Evolutionary conservation across 1,140 invertebrate species (phyloP), one percentile per base, ranked within the genome.

Genomic region (Calephelis nemesis): DNA sequence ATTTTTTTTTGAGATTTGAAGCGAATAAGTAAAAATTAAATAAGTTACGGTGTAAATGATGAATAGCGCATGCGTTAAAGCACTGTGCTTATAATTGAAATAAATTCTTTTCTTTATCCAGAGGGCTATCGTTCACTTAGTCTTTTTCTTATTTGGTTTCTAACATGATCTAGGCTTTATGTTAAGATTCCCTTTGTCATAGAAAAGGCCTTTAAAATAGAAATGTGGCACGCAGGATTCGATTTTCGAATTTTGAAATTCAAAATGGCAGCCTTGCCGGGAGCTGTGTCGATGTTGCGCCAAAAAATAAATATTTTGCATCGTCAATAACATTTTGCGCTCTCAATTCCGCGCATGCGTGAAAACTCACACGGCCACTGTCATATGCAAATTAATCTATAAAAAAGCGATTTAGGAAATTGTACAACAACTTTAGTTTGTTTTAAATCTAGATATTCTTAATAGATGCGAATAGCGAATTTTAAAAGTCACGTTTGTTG

Each of bases 311-410:
- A 89, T 85, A 91, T 88, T 88, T 85, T 88, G 86, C 86, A 90
- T 89, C 84, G 84, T 89, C 87, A 88, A 90, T 90, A 88, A 84
- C 80, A 87, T 87, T 83, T 81, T 70, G 70, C 70, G 77, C 77
- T 76, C 65, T 78, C 69, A 62, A 60, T 48, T 60, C 39, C 69
- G 75, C 86, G 87, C 88, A 90, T 90, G 88, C 88, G 87, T 63
- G 74, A 63, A 60, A 69, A 64, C 39, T 64, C 63, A 62, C 78
- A 77, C 73, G 67, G 58, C 74, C 74, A 70, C 84, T 85, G 87
- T 90, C 88, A 88, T 91, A 91, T 91, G 88, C 85, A 90, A 91
- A 91, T 91, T 89, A 87, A 85, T 87, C 85, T 79, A 89, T 87
- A 89, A 89, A 88, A 90, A 87, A 79, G 74, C 79, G 75, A 86